Percentiles rank a stretch among this genome's conserved stretches.
phyloP scores from a whole-genome alignment of 2,888 invertebrate species.

The Hyposoter didymator region DNA sequence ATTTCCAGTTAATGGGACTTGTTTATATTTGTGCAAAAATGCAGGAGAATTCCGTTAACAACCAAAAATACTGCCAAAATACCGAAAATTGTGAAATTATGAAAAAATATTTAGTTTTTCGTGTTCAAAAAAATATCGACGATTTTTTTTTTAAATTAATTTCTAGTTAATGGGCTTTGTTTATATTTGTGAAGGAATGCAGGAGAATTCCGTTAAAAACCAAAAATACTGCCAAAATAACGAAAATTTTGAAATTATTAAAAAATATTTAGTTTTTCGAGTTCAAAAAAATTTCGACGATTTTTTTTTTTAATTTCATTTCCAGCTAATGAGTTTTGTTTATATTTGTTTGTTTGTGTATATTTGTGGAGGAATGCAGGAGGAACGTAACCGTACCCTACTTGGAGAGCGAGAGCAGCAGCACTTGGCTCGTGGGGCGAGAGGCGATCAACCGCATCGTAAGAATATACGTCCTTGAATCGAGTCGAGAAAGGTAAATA shows the following conservation, averaged over 20 bases:
- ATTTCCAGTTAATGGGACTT: too few species aligned
- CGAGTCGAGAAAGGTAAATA: constrained; percentile 63
- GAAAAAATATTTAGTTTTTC: too few species aligned
- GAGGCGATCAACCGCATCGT: constrained; percentile 48
- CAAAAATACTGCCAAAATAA: too few species aligned
- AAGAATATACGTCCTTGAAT: constrained; percentile 57
- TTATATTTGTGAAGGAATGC: constrained; percentile 15
- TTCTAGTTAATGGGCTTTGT: not conserved
- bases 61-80: too few species aligned
- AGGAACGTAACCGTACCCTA: constrained; percentile 41
- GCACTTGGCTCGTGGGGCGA: constrained; percentile 22
- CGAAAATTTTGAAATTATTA: too few species aligned
- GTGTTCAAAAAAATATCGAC: too few species aligned
- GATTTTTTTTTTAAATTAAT: too few species aligned
- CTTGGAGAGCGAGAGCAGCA: not conserved
- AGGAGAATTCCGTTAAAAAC: not conserved
- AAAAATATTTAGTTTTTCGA: too few species aligned
- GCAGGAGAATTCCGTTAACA: not conserved
- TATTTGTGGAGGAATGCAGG: constrained; percentile 30
- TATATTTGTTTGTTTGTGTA: not conserved
- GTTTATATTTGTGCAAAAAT: constrained; percentile 7
- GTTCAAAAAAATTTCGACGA: too few species aligned
- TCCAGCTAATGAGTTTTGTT: not conserved
- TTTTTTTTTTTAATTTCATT: too few species aligned
- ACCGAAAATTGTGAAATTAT: too few species aligned